Conservation (phyloP, 1,140 invertebrate genomes). For the Drosophila pseudoananassae region DNA sequence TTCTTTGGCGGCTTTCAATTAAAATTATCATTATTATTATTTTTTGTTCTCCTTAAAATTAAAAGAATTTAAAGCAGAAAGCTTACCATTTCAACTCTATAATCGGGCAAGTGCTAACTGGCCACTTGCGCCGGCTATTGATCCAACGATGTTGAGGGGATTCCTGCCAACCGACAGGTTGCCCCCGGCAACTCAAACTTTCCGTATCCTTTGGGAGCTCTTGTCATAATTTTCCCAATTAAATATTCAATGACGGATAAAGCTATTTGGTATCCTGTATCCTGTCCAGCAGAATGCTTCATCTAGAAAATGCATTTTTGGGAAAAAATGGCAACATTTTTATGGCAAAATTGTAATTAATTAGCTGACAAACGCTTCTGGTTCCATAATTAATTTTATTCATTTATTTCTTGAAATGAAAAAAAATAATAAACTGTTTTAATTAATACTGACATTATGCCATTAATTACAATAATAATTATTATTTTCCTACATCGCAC, state of each 20-base stretch:
- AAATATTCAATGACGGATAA: constrained; percentile 43
- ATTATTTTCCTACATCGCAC: not conserved
- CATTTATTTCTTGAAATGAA: not conserved
- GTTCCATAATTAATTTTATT: not conserved
- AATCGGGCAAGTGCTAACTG: not conserved
- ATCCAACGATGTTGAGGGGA: not conserved
- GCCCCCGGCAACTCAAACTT: constrained; percentile 19
- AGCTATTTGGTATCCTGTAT: constrained; percentile 6
- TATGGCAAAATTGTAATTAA: not conserved
- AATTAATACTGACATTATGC: not conserved
- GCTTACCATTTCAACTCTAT: not conserved
- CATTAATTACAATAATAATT: constrained; percentile 1
- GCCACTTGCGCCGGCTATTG: not conserved
- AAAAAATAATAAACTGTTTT: not conserved
- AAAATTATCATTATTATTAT: constrained; percentile 33
- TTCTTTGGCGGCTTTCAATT: constrained; percentile 76
- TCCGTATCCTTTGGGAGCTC: constrained; percentile 2
- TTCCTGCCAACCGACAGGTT: constrained; percentile 10
- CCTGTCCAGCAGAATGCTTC: not conserved
- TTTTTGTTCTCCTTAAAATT: not conserved
- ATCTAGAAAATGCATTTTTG: not conserved
- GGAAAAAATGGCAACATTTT: too few species aligned
- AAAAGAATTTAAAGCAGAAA: not conserved
- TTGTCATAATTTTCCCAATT: constrained; percentile 54
- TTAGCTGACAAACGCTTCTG: not conserved